Evolutionary conservation across 2,797 vertebrate species (phyloP), one percentile per base, ranked within the genome.

Genomic region (Lepus townsendii): DNA sequence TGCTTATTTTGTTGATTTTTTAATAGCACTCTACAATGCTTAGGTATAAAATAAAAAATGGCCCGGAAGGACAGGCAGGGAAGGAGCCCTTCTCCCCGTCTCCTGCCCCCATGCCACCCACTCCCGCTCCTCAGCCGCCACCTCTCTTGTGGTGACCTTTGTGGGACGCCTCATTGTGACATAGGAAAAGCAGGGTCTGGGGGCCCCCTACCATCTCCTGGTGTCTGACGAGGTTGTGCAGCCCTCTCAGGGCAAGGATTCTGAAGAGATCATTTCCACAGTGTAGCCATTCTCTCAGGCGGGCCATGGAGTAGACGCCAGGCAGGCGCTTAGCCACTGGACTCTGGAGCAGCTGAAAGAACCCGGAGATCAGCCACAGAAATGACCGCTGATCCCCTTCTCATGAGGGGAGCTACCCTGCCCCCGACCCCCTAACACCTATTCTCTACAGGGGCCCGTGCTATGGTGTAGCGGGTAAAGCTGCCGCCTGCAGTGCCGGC

Each of bases 331-430:
- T 96, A 16, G 96, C 94, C 92, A 97, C 24, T 50, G 97, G 96
- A 96, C 93, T 97, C 91, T 87, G 96, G 24, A 98, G 92, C 63
- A 98, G 95, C 97, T 98, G 93, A 94, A 93, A 93, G 26, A 96
- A 92, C 27, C 66, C 80, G 80, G 42, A 78, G 83, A 90, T 52
- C 38, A 50, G 20, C 27, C 80, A 63, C 42, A 83, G 52, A 95
- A 94, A 62, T 90, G 52, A 94, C n/a, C 13, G 60, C 38, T 26
- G 78, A 92, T 13, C 60, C 73, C 47, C 68, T 87, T 89, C 85
- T 72, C 82, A 92, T 54, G 77, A 83, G 13, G 14, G 19, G 3
- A 96, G 13, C 42, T 12, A 66, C 42, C 65, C 87, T 94, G 27
- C 73, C 27, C 69, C 38, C n/a, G 91, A 73, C 12, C 62, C 27